Evolutionary conservation across 2,113 vertebrate genomes (phyloP).

Genomic region (Dolichotis patagonum): DNA sequence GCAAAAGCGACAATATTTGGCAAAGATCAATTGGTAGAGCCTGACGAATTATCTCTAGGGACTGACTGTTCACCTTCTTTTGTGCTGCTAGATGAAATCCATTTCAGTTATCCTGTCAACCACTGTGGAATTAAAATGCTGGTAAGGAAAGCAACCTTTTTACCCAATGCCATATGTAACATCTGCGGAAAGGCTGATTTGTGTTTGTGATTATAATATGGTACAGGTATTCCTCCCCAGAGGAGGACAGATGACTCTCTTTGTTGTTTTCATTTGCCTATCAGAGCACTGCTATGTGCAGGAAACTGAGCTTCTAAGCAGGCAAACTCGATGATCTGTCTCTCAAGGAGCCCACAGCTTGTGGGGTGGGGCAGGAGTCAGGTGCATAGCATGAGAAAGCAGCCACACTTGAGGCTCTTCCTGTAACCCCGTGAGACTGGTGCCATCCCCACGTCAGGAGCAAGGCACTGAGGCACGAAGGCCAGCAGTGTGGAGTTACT

Average conservation of each 20-base stretch:
- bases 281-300: not conserved
- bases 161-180: not conserved
- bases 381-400: not conserved
- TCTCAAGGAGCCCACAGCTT: not conserved
- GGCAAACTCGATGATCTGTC: not conserved
- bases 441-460: no score
- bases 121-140: not conserved
- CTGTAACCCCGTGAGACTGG: not conserved
- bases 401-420: not conserved
- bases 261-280: not conserved
- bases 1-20: conserved; percentile 28
- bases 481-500: not conserved
- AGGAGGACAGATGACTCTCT: not conserved
- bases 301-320: not conserved
- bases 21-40: not conserved
- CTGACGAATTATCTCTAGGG: conserved; percentile 35
- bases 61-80: not conserved
- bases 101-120: not conserved
- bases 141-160: not conserved
- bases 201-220: not conserved
- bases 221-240: not conserved
- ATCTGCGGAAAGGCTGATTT: not conserved
- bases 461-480: not conserved
- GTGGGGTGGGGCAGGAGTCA: no score
- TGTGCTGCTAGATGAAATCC: not conserved